Percentiles rank a stretch among this genome's conserved stretches.
phyloP scores from a whole-genome alignment of 2,113 vertebrate species.

The Nipponia nippon region DNA sequence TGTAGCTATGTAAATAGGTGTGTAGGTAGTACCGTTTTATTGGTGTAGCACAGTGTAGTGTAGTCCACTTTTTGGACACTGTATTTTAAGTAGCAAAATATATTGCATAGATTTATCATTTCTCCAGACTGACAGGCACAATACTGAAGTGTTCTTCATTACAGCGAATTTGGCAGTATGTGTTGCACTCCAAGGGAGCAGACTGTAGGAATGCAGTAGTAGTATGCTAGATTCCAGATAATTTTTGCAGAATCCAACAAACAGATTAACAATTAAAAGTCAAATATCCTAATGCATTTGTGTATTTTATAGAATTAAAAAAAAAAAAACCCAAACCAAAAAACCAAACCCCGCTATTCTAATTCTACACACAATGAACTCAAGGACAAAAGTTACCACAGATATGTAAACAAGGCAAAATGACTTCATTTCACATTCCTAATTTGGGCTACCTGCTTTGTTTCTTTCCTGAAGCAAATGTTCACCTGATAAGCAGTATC shows the following conservation, averaged over 20 bases:
- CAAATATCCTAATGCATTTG: background rate
- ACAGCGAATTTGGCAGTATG: conserved; percentile 13
- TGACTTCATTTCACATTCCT: background rate
- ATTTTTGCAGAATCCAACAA: background rate
- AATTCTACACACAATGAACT: background rate
- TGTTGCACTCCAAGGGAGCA: background rate
- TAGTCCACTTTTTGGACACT: background rate
- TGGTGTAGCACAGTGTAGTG: background rate
- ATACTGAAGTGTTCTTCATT: background rate
- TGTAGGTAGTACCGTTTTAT: background rate
- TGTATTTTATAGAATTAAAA: background rate
- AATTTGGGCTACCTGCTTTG: background rate
- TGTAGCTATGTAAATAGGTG: background rate
- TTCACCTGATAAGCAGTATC: background rate
- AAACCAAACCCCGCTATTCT: background rate
- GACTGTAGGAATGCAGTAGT: background rate
- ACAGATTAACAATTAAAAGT: background rate
- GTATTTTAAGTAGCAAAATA: background rate
- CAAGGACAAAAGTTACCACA: background rate
- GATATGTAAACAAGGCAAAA: background rate
- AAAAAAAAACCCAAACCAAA: background rate
- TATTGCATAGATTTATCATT: conserved; percentile 26
- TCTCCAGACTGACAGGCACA: conserved; percentile 12
- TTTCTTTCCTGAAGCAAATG: background rate
- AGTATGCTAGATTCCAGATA: background rate